Base-by-base conservation (phyloP, 2,888 invertebrate species). In the Desoria tigrina region DNA sequence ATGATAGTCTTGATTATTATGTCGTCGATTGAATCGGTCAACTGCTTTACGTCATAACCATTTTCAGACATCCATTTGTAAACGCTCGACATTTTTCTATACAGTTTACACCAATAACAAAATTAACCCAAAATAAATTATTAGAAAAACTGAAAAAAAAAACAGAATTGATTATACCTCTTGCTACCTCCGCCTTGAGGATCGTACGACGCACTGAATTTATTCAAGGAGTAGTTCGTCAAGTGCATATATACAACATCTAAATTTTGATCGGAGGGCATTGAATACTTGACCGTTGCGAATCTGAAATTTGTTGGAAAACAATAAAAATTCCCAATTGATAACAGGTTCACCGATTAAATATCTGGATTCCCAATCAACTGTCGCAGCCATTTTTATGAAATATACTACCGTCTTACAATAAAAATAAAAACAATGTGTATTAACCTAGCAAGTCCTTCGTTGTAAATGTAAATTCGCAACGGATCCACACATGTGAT, bases 181-280 rank as follows among this genome's bases (percentile, higher is more conserved):
- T 95, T 95, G 79, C 93, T 94, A 23, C 94, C 94, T 79, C 91
- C 90, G 0, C 88, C 88, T 79, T 94, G 92, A 45, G 90, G 87
- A 18, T 58, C 58, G 78, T 91, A 94, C 64, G 90, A 90, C 24
- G 90, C 85, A 78, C 90, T 93, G 78, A 91, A 90, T 79, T 92
- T 94, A 80, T 95, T 95, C 24, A 95, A 87, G 0, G 95, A 91
- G 79, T 95, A 95, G 81, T 95, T 95, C 9, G 95, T 95, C 67
- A 95, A 82, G 79, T 95, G 95, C 94, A 95, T 95, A 79, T 88
- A 94, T 21, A 92, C 87, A 79, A 94, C 92, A 0, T 88, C 87
- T 11, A 89, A 86, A 78, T 95, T 95, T 68, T 87, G 85, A 14
- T 86, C 84, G 45, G 86, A 89, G 0, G 94, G 94, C 77, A 92